phyloP scores from a whole-genome alignment of 2,113 vertebrate genomes.

The Cathartes aura region DNA sequence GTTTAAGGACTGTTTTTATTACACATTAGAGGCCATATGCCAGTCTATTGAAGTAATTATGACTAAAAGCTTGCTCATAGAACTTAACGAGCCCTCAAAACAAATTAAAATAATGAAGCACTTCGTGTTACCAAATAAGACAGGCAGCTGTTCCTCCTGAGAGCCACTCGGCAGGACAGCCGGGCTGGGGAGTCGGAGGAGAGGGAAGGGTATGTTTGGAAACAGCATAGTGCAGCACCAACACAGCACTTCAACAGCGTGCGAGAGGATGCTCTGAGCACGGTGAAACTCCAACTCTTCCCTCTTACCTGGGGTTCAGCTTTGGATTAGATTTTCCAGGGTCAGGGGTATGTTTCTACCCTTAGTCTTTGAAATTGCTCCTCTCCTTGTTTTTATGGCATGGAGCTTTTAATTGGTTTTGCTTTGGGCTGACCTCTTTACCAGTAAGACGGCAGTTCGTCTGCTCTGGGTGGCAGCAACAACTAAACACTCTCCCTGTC shows the following conservation, averaged over 20 bases:
- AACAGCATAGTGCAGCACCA: background rate
- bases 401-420: background rate
- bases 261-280: background rate
- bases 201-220: background rate
- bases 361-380: background rate
- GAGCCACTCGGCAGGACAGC: background rate
- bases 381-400: background rate
- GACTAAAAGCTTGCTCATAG: slow-evolving; percentile 53
- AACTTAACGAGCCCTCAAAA: slow-evolving; percentile 48
- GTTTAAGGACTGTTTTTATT: background rate
- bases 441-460: background rate
- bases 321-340: background rate
- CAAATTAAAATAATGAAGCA: slow-evolving; percentile 53
- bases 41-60: slow-evolving; percentile 55
- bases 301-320: background rate
- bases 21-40: slow-evolving; percentile 32
- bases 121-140: background rate
- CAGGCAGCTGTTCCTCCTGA: slow-evolving; percentile 2
- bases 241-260: background rate
- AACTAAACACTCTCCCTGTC: background rate
- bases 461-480: background rate
- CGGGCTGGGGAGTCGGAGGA: rapidly evolving
- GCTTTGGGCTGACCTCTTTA: background rate
- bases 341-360: background rate
- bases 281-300: rapidly evolving